A percentile compares a stretch with the other conserved stretches of the same genome.
These are phyloP conservation scores for Thecophora atra DNA, from an alignment of 2,888 invertebrate genomes.

Conservation along the genomic window DNA sequence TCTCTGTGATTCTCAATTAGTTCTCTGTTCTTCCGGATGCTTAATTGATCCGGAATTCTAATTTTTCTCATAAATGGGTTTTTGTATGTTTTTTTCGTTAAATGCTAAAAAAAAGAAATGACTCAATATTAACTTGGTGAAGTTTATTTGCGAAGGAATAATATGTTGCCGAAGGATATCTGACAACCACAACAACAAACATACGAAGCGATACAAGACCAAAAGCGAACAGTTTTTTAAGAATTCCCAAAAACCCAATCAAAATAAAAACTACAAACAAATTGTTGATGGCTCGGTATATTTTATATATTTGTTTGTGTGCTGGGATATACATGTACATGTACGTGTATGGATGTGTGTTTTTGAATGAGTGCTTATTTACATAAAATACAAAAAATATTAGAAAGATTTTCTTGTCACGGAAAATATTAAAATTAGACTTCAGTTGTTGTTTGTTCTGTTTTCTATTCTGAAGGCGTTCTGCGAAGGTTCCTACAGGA, in stretches of 20 bases:
- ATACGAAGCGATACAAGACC: constrained; percentile 26
- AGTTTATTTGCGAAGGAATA: constrained; percentile 47
- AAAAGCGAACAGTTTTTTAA: constrained; percentile 23
- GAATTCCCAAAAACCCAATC: constrained; percentile 12
- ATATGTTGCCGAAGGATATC: constrained; percentile 47
- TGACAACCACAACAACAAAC: background rate
- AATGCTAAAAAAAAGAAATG: background rate
- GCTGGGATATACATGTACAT: background rate
- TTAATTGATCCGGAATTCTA: too few relatives aligned
- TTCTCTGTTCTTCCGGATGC: too few relatives aligned
- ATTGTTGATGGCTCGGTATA: background rate
- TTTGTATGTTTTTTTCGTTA: too few relatives aligned
- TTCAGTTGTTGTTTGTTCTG: constrained; percentile 48
- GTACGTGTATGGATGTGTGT: constrained; percentile 1
- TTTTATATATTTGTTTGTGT: background rate
- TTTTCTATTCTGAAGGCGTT: constrained; percentile 38
- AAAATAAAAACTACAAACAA: constrained; percentile 29
- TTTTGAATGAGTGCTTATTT: background rate
- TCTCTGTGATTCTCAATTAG: too few relatives aligned
- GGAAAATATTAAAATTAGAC: constrained; percentile 64
- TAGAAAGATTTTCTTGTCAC: constrained; percentile 59
- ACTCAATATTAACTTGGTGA: constrained; percentile 44
- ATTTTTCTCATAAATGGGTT: too few relatives aligned
- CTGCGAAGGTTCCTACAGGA: background rate
- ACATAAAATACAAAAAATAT: constrained; percentile 36